A percentile compares a stretch with the other conserved stretches of the same genome.
phyloP scores from a whole-genome alignment of 30 jellyfish, hydroid and myxozoan species.

The Catostylus mosaicus region DNA sequence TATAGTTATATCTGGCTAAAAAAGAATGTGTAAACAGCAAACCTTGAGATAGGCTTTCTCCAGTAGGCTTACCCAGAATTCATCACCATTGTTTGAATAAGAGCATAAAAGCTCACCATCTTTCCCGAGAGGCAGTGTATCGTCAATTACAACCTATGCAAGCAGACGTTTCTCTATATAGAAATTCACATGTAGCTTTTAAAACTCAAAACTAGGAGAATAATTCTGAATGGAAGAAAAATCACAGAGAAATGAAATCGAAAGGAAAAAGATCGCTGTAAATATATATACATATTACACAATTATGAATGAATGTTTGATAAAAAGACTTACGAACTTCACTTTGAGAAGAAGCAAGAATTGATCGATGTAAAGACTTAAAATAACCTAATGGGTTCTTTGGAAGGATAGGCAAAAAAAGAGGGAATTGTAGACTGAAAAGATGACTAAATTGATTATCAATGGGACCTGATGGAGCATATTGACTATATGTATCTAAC shows the following conservation, averaged over 20 bases:
- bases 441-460: no score
- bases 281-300: no score
- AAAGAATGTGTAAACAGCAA: not conserved
- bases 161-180: not conserved
- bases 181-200: not conserved
- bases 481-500: no score
- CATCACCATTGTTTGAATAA: slow-evolving; percentile 89
- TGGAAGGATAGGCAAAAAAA: no score
- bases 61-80: slow-evolving; percentile 97
- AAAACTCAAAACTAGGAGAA: not conserved
- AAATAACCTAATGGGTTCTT: no score
- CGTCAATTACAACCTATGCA: slow-evolving; percentile 87
- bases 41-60: slow-evolving; percentile 98
- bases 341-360: no score
- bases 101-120: slow-evolving; percentile 92
- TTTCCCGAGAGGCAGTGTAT: slow-evolving; percentile 80
- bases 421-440: no score
- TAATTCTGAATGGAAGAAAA: not conserved
- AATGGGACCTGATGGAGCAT: no score
- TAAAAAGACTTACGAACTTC: no score
- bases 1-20: no score
- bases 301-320: no score
- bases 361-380: no score
- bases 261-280: not conserved
- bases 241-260: not conserved